Base-by-base conservation (phyloP, 2,113 vertebrate species). In the Willisornis vidua region DNA sequence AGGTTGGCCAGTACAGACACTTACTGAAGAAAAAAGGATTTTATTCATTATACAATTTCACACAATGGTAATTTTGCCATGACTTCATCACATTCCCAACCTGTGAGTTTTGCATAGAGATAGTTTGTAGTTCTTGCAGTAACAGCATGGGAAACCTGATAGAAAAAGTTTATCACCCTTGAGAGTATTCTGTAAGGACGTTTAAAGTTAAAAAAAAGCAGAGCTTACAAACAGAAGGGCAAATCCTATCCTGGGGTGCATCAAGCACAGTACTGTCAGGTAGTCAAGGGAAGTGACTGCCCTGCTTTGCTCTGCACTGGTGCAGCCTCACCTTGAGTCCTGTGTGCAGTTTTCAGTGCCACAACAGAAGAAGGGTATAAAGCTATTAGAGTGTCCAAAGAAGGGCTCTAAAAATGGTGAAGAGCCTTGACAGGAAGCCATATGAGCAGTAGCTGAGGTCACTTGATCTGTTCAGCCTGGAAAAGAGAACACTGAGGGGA, bases 311-410 rank as follows among this genome's bases (percentile, higher is more conserved):
- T 46, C 23, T 45, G 68, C 18, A 23, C 19, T 25, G 28, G 10
- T 4, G 15, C 2, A 0, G 23, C 19, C n/a, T 54, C 28, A 54
- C 8, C 70, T 39, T 0, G 0, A 39, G 52, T 23, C 0, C 26
- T 28, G 12, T 4, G 17, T 4, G 14, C 59, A 73, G 23, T 6
- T 52, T 33, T 3, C 3, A 22, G 26, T 11, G 4, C 4, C 45
- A n/a, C 0, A 3, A 25, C 8, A 18, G 5, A 35, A 7, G 7
- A 57, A 67, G 5, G 5, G 8, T 59, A 59, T 20, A 25, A 74
- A 39, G 45, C 25, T n/a, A 19, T n/a, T 14, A 39, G 4, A 33
- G 8, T 23, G 17, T 20, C 33, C 33, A 46, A 46, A 39, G 37
- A 8, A 89, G 23, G 10, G 46, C 10, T 54, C 52, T 12, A 18